Base-by-base conservation (phyloP, 30 jellyfish, hydroid and myxozoan genomes). In the Turritopsis rubra region DNA sequence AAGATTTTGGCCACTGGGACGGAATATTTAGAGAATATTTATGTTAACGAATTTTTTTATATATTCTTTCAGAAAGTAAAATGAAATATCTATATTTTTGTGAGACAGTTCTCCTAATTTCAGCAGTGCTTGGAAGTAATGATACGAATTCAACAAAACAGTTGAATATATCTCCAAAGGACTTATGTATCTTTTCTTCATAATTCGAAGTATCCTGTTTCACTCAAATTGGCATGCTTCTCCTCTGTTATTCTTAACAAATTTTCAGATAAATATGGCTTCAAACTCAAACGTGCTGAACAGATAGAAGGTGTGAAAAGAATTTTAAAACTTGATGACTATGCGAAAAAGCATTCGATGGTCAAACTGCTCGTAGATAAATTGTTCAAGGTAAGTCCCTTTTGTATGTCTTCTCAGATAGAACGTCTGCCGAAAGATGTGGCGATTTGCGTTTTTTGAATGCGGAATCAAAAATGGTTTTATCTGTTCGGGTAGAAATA, bases 281-380 rank as follows among this genome's bases (percentile, higher is more conserved):
- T 92, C 86, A 88, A 87, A 31, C 85, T 88, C 20, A 92, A 92
- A 71, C 86, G 98, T 31, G 88, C 79, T 18, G 96, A 92, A 18
- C 98, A 92, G 65, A 21, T 92, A 27, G 90, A 88, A 22, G 96
- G 96, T 68, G 96, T 89, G 1, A 92, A 88, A 52, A 80, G 89
- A 65, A 85, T 92, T 21, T 83, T 87, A 5, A 85, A 66, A 65
- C 78, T 92, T 18, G 84, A 75, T 52, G 95, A 88, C 29, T 86
- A 87, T 80, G 52, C 88, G 9, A 92, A 92, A 72, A 89, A 81
- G 80, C 85, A 85, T 66, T 75, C 87, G 60, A 84, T 92, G 95
- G 95, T 92, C 66, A 81, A 83, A 29, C 27, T 92, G 52, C 86
- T 92, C 26, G 23, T 85, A 1, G 94, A 85, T 27, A 92, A 92